Base-by-base conservation (phyloP, 2,797 vertebrate genomes). In the Hapalemur alaotrensis region DNA sequence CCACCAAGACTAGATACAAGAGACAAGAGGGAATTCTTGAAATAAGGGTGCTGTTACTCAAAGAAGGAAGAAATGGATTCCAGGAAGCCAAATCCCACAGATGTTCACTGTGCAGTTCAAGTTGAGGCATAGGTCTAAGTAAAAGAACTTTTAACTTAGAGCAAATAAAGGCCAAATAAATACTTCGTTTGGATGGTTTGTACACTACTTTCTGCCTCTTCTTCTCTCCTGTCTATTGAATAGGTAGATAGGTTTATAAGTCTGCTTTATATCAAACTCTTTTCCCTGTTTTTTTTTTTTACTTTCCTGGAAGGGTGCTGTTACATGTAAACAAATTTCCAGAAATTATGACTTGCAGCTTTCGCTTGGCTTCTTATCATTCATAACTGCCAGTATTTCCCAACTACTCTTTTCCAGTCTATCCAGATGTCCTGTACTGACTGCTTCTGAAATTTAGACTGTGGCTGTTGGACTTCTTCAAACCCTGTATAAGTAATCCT, bases 381-480 rank as follows among this genome's bases (percentile, higher is more conserved):
- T 69, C 35, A 41, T 14, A 70, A 46, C 50, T 92, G 30, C 54
- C 46, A 79, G 61, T 22, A 78, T 88, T 57, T 82, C 70, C 52
- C 38, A 70, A 5, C 14, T 72, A 10, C n/a, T 83, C 78, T 78
- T 88, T 84, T 63, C 38, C 32, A 63, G 25, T 88, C 28, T 88
- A 20, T 46, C 59, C 35, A 72, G 43, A 67, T 46, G 17, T 70
- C 50, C 46, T 46, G 59, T 63, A 75, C 46, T 30, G 15, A 41
- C 32, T 48, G 38, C 35, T 83, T 79, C 88, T 96, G 70, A 54
- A 88, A 88, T 63, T 91, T 63, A 69, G 50, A 94, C 78, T 18
- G 20, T 61, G 6, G 46, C 30, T 54, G 12, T n/a, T 18, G n/a
- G 28, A 72, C 48, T 79, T 92, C 61, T 83, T 83, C 63, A 88